Evolutionary conservation across 2,113 vertebrate genomes (phyloP), one percentile per base, ranked within the genome.

Genomic region (Dasypus novemcinctus): DNA sequence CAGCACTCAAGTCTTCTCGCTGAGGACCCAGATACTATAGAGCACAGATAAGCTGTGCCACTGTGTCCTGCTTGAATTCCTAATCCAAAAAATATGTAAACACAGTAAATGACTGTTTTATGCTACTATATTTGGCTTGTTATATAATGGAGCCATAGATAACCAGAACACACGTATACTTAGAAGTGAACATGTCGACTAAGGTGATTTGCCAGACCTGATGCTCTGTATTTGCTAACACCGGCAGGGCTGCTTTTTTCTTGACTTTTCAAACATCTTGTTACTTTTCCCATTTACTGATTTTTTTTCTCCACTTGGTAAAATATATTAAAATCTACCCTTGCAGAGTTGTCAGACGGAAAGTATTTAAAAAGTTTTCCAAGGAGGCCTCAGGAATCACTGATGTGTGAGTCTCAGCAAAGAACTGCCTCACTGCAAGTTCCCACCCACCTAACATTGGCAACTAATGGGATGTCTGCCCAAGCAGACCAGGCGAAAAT

Each of bases 361-460:
- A 78, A 49, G 59, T 23, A 54, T 64, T 75, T 71, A 4, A 29
- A 80, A 46, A 13, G 13, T 61, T 74, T 61, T 71, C 74, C 41
- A n/a, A 29, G 4, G 49, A 46, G 43, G n/a, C 2, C 72, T 84
- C 49, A 54, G 87, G 66, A 87, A 61, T n/a, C 63, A 21, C 33
- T 49, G 54, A 74, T 15, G 25, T 57, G 29, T 29, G n/a, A 61
- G 71, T 52, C 21, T 13, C 3, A 25, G 27, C 57, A 43, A 59
- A 93, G 86, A 38, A 13, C 7, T 36, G 20, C 21, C 52, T 72
- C 38, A 4, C 33, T 11, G 4, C 71, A 66, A 63, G 27, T 31
- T 17, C 9, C 54, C 46, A 31, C 27, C 4, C 4, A 7, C 31
- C 1, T 36, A 25, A 25, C 12, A 1, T 17, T 9, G 0, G 1